Base-by-base conservation (phyloP, 1,140 invertebrate species). In the Sarcophaga peregrina region DNA sequence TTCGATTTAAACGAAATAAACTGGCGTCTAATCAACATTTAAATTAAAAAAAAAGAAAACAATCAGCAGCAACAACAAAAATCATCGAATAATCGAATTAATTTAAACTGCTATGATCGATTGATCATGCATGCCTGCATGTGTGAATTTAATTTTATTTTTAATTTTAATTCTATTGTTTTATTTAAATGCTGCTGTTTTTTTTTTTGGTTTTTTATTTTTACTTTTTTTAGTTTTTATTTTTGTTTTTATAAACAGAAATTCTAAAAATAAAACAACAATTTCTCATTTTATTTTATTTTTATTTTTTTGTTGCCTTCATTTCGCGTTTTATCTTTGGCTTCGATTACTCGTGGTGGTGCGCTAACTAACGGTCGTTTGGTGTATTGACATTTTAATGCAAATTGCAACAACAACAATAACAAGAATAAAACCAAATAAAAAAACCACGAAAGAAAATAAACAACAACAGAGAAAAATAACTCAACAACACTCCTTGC, bases 291-390 rank as follows among this genome's bases (percentile, higher is more conserved):
- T 76, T 25, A n/a, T 76, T 76, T n/a, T n/a, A n/a, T 5, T 76
- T 17, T 48, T 48, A 9, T 20, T 9, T 72, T 20, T 20, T 72
- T 76, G 13, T 76, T 76, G 45, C 8, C 20, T 46, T 17, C 20
- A 68, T 68, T 68, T 15, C 15, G 17, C 37, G 62, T 72, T 72
- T 72, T 72, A 25, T 72, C 37, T 17, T 46, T 62, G 47, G 74
- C 74, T 76, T 76, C 74, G 74, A 76, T 76, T 76, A 76, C 74
- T n/a, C n/a, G n/a, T n/a, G n/a, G n/a, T 76, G 74, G 25, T 37
- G 25, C 25, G 25, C 25, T 37, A 37, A 37, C n/a, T n/a, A n/a
- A 37, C 25, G 25, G 25, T 37, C 25, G 25, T 37, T 76, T 17
- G 20, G 15, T 20, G 46, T 76, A 76, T 76, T 76, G 74, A 76